Evolutionary conservation across 2,113 vertebrate genomes (phyloP).

Genomic region (Columbina picui): DNA sequence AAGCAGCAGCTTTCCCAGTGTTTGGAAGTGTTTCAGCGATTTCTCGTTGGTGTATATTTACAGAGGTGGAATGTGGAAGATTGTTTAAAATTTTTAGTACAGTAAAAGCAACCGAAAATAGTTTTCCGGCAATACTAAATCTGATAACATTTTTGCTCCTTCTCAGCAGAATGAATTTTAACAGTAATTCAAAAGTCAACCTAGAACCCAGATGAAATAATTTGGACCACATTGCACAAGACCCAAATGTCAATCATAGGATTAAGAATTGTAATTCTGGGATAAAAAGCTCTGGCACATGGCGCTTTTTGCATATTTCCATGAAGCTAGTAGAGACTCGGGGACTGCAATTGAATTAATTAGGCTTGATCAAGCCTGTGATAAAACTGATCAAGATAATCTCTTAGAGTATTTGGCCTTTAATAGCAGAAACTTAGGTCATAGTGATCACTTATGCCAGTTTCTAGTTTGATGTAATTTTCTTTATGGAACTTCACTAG

Average conservation of each 20-base stretch:
- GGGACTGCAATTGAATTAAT: background rate
- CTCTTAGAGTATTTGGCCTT: background rate
- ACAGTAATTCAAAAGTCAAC: background rate
- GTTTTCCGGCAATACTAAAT: background rate
- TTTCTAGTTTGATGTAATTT: background rate
- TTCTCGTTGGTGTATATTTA: background rate
- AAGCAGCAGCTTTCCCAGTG: background rate
- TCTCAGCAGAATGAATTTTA: background rate
- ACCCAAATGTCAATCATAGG: background rate
- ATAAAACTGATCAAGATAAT: background rate
- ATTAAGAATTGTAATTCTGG: conserved; percentile 14
- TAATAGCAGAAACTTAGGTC: background rate
- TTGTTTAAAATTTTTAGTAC: background rate
- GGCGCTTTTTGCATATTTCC: background rate
- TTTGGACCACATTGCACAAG: background rate
- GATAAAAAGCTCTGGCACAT: background rate
- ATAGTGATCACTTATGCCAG: background rate
- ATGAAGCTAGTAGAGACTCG: background rate
- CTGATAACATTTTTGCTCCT: background rate
- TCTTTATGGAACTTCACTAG: background rate
- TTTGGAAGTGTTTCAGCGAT: background rate
- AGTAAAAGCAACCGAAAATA: background rate
- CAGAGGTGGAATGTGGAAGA: background rate
- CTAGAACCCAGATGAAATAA: background rate
- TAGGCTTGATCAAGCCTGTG: background rate